phyloP scores from a whole-genome alignment of 2,113 vertebrate species.

The Rhineura floridana region DNA sequence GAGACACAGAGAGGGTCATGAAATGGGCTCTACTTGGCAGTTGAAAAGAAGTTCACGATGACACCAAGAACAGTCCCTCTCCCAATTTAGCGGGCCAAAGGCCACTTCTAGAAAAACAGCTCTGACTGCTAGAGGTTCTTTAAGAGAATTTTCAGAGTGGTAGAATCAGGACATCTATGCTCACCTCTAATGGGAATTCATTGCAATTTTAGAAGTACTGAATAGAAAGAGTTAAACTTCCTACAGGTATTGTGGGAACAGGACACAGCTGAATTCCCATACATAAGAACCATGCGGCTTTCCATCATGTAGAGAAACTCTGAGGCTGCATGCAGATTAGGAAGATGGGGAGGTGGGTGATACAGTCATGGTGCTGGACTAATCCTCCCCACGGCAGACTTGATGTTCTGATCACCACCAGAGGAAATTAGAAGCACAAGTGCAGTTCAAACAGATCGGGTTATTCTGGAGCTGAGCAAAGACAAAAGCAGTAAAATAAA shows the following conservation, averaged over 20 bases:
- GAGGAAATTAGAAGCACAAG: conserved; percentile 41
- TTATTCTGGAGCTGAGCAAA: conserved; percentile 42
- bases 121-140: not conserved
- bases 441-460: conserved; percentile 46
- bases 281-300: conserved; percentile 16
- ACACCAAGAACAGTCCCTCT: not conserved
- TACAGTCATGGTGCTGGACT: conserved; percentile 59
- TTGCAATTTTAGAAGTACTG: not conserved
- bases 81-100: not conserved
- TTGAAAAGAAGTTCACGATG: not conserved
- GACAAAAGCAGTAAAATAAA: conserved; percentile 66
- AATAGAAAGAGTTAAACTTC: conserved; percentile 27
- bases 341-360: conserved; percentile 21
- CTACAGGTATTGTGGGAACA: conserved; percentile 32
- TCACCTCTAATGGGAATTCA: conserved; percentile 1
- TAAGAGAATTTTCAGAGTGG: not conserved
- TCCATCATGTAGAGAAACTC: conserved; percentile 39
- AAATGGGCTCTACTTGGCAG: not conserved
- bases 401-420: conserved; percentile 35
- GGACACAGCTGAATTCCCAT: conserved; percentile 46
- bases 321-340: conserved; percentile 45
- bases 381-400: conserved; percentile 51
- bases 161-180: not conserved
- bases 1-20: not conserved
- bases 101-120: not conserved